Evolutionary conservation across 2,888 invertebrate genomes (phyloP).

Genomic region (Spatulosminthurus flaviceps): DNA sequence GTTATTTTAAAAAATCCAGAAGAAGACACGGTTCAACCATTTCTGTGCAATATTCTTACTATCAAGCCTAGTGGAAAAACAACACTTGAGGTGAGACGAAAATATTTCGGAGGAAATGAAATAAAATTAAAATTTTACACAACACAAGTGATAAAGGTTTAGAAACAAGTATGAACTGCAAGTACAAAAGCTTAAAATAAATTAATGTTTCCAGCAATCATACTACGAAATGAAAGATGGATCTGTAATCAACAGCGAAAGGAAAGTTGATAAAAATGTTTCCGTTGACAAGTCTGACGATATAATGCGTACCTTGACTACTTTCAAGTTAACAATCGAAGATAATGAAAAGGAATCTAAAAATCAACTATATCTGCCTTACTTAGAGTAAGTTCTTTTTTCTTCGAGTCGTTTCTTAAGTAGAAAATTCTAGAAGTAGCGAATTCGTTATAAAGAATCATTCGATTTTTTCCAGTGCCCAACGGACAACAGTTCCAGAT

Average conservation of each 20-base stretch:
- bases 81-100: conserved; percentile 41
- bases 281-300: conserved; percentile 44
- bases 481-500: conserved; percentile 55
- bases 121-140: too few species aligned
- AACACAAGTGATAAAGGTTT: too few species aligned
- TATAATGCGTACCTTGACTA: conserved; percentile 67
- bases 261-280: conserved; percentile 24
- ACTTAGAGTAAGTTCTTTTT: conserved; percentile 70
- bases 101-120: too few species aligned
- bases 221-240: conserved; percentile 51
- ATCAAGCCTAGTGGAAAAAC: conserved; percentile 50
- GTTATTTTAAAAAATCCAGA: conserved; percentile 33
- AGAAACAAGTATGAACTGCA: too few species aligned
- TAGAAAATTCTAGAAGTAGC: background rate
- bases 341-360: conserved; percentile 73
- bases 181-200: background rate
- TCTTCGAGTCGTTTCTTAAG: too few species aligned
- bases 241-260: conserved; percentile 45
- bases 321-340: conserved; percentile 74
- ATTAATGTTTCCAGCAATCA: conserved; percentile 45
- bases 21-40: conserved; percentile 26
- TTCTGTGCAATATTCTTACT: conserved; percentile 40
- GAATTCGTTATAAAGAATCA: background rate
- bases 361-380: conserved; percentile 73
- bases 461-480: conserved; percentile 54